Conservation (phyloP, 2,797 vertebrate species). For the Sebastes diploproa region DNA sequence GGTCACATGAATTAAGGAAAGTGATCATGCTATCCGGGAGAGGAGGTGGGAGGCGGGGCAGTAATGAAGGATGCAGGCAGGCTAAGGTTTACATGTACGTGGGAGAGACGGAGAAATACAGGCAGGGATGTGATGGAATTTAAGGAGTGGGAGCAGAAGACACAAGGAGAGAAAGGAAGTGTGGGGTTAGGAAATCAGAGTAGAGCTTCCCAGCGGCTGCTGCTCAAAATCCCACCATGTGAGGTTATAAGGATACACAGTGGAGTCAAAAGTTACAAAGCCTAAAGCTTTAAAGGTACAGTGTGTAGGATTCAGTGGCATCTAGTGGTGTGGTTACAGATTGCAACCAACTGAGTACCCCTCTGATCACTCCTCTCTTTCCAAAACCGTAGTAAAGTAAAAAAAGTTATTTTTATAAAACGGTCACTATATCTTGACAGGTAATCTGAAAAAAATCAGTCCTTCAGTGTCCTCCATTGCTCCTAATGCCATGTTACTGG, state of each 20-base stretch:
- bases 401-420: too few species aligned
- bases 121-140: conserved; percentile 31
- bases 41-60: conserved; percentile 43
- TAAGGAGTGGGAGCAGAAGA: conserved; percentile 53
- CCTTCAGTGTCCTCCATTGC: too few species aligned
- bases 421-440: too few species aligned
- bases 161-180: conserved; percentile 70
- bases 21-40: conserved; percentile 1
- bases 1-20: conserved; percentile 26
- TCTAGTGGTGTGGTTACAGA: too few species aligned
- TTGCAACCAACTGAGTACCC: too few species aligned
- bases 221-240: conserved; percentile 36
- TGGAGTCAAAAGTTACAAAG: conserved; percentile 2
- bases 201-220: conserved; percentile 63
- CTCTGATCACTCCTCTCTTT: too few species aligned
- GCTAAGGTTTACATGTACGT: conserved; percentile 36
- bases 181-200: conserved; percentile 66
- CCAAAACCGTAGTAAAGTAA: too few species aligned
- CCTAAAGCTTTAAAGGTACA: conserved; percentile 17
- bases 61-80: conserved; percentile 52
- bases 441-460: too few species aligned
- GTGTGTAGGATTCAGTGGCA: too few species aligned
- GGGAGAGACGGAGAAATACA: conserved; percentile 33
- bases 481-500: too few species aligned
- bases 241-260: conserved; percentile 12